Evolutionary conservation across 2,888 invertebrate species (phyloP), one percentile per base, ranked within the genome.

Genomic region (Cheilosia vulpina): DNA sequence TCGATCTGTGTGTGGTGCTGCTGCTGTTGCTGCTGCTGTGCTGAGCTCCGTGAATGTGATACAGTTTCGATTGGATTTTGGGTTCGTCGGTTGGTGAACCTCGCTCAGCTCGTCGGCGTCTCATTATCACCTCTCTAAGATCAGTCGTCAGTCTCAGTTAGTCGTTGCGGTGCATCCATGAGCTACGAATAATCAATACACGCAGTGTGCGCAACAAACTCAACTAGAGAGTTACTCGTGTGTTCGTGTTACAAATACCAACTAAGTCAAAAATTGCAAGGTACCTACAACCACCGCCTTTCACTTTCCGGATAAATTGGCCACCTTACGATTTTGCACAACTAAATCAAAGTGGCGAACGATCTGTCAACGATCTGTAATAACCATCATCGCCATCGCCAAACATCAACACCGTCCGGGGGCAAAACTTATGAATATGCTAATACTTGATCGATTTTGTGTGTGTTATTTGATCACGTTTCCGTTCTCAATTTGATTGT

Each of bases 381-480:
- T 85, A 77, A 81, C 72, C 81, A 85, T 81, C 85, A 73, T 71
- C 66, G 52, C 45, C 72, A 34, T 34, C 34, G 38, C 13, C 38
- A 38, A 38, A 38, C 11, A 13, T 38, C 13, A 38, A 38, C 38
- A 38, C 38, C 38, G 38, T 38, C 38, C 38, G 38, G 68, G 68
- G 72, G 72, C 71, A 85, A 47, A 81, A 84, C 84, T 81, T 85
- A 87, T 87, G 85, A 87, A 87, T 88, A 88, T 87, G 87, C 77
- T 87, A 87, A 87, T 87, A 38, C 38, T 43, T 60, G 72, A 77
- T 80, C 66, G 71, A 62, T 65, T 60, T 65, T 45, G 45, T 60
- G 57, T 72, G 60, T 58, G 63, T 76, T 71, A 47, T 58, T 68
- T 76, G 60, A 76, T 85, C 76, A 80, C 85, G 79, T 80, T 79